Evolutionary conservation across 2,113 vertebrate species (phyloP), one percentile per base, ranked within the genome.

Genomic region (Callopanchax toddi): DNA sequence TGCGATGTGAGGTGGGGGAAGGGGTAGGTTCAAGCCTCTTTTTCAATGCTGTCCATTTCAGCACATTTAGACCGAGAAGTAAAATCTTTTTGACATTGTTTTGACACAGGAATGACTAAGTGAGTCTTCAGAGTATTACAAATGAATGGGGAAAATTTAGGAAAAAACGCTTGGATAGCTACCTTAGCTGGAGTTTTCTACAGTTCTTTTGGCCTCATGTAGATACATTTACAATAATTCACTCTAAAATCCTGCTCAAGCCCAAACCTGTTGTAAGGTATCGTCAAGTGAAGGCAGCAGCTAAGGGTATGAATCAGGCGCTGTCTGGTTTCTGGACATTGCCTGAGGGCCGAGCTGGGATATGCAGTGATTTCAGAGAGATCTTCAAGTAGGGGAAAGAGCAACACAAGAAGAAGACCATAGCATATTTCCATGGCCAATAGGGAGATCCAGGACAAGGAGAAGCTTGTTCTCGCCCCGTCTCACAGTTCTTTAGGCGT

Each of bases 371-470:
- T 51, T 9, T 43, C 2, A 43, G 70, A 67, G 69, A 52, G 36
- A n/a, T 43, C 37, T 34, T 66, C 54, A 57, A 44, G 55, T 52
- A 54, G 49, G 43, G 57, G 15, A 60, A 9, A 40, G 48, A 52
- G 18, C 34, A 43, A 43, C 45, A 54, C 32, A 59, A 37, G 49
- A 43, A 40, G 59, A 8, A 42, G 54, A 75, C 8, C 45, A 10
- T 29, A 46, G 78, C 37, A 58, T 52, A 48, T 23, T 46, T 67
- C 61, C 60, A 21, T 6, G 42, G 78, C 70, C 67, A 69, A 77
- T 60, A 63, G 75, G 68, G 69, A 61, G 52, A 65, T 50, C 52
- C 34, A 64, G 72, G 60, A 91, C 89, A 91, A 87, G 86, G 85
- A 78, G 63, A 80, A 81, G 82, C 79, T 80, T 89, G 85, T 89